Conservation (phyloP, 1,140 invertebrate species). For the Zaprionus davidi region DNA sequence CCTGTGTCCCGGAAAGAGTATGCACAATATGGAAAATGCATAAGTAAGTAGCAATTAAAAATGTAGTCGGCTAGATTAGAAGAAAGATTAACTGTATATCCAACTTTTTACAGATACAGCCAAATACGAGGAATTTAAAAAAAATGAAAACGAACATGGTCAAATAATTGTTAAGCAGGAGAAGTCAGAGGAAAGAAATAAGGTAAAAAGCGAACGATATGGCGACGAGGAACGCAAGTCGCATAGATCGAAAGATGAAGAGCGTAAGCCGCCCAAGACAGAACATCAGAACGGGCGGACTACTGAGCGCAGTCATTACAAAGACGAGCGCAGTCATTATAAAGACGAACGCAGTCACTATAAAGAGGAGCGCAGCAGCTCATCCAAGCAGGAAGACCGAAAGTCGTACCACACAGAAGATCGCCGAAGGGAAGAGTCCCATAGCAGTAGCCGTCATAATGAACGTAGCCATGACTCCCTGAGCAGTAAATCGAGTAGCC, state of each 20-base stretch:
- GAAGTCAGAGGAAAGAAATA: conserved; percentile 27
- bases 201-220: conserved; percentile 19
- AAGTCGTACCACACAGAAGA: conserved; percentile 35
- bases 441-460: conserved; percentile 9
- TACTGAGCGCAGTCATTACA: conserved; percentile 21
- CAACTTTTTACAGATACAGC: conserved; percentile 86
- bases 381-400: conserved; percentile 31
- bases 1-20: conserved; percentile 92
- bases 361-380: conserved; percentile 7
- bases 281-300: conserved; percentile 31
- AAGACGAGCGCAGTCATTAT: conserved; percentile 26
- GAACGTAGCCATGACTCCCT: conserved; percentile 15
- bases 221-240: conserved; percentile 33
- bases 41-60: conserved; percentile 87
- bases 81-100: background rate
- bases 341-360: background rate
- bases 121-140: conserved; percentile 89
- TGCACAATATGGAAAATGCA: conserved; percentile 91
- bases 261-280: conserved; percentile 38
- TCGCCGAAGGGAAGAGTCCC: conserved; percentile 12
- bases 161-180: conserved; percentile 70
- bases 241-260: conserved; percentile 39
- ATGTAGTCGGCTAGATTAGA: background rate
- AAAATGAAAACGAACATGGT: conserved; percentile 84
- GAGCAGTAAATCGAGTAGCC: background rate